These are phyloP conservation scores for Oreochromis mossambicus DNA, from an alignment of 2,797 vertebrate genomes.

Conservation along the genomic window DNA sequence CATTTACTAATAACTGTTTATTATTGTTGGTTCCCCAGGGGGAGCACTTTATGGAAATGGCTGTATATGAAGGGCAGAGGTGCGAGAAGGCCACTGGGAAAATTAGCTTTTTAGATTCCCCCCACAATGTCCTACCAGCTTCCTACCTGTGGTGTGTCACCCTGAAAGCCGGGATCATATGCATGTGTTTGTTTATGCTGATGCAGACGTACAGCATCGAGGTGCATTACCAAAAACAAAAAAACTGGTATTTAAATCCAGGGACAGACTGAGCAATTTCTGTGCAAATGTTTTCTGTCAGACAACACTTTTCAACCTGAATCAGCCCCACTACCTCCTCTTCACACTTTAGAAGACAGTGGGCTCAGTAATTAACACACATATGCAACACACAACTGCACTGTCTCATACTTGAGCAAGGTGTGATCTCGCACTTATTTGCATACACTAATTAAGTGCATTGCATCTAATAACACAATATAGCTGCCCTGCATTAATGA, in stretches of 20 bases:
- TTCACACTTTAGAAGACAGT: slow-evolving; percentile 83
- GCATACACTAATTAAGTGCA: slow-evolving; percentile 66
- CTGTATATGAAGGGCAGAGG: slow-evolving; percentile 65
- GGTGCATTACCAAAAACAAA: slow-evolving; percentile 7
- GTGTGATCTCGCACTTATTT: slow-evolving; percentile 65
- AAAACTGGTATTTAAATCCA: background rate
- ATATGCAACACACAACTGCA: slow-evolving; percentile 11
- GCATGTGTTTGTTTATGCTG: slow-evolving; percentile 23
- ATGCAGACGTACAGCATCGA: slow-evolving; percentile 14
- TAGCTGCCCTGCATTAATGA: slow-evolving; percentile 36
- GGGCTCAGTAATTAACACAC: slow-evolving; percentile 69
- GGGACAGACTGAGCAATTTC: background rate
- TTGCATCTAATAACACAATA: slow-evolving; percentile 47
- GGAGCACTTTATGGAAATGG: slow-evolving; percentile 75
- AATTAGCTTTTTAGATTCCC: slow-evolving; percentile 71
- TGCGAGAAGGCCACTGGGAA: slow-evolving; percentile 57
- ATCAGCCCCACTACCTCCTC: slow-evolving; percentile 68
- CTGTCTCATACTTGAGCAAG: slow-evolving; percentile 42
- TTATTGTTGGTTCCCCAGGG: slow-evolving; percentile 74
- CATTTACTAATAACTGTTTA: slow-evolving; percentile 81
- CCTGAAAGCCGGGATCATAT: slow-evolving; percentile 24
- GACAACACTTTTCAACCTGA: slow-evolving; percentile 24
- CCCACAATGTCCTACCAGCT: slow-evolving; percentile 45
- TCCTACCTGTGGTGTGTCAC: slow-evolving; percentile 23
- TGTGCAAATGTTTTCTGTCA: background rate